Evolutionary conservation across 2,888 invertebrate genomes (phyloP).

Genomic region (Ophioninae sp.): DNA sequence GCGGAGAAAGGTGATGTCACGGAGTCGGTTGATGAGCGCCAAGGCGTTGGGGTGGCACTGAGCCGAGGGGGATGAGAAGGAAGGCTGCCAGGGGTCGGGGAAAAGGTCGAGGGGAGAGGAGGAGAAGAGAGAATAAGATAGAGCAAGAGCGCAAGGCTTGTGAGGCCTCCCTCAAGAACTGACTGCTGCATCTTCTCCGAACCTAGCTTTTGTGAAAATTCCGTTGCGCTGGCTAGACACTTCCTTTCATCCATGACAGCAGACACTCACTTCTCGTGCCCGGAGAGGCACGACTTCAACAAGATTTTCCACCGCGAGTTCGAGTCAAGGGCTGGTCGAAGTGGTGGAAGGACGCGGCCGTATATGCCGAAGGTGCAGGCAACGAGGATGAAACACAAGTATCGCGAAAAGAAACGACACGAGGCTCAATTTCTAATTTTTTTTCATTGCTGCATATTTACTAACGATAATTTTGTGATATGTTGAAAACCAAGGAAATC

Average conservation of each 20-base stretch:
- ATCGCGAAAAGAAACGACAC: constrained; percentile 23
- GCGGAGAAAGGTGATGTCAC: constrained; percentile 42
- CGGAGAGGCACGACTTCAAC: constrained; percentile 56
- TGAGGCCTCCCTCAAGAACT: constrained; percentile 71
- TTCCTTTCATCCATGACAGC: constrained; percentile 76
- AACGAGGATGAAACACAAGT: constrained; percentile 21
- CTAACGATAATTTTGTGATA: constrained; percentile 9
- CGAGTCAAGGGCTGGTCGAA: constrained; percentile 35
- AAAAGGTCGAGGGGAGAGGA: constrained; percentile 40
- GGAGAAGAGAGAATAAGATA: constrained; percentile 60
- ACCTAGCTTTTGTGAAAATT: constrained; percentile 73
- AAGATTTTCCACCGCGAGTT: constrained; percentile 57
- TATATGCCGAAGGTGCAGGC: constrained; percentile 30
- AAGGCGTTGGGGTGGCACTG: constrained; percentile 13
- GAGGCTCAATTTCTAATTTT: constrained; percentile 64
- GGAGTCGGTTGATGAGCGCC: constrained; percentile 63
- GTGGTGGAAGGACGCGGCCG: constrained; percentile 37
- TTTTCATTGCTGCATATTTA: constrained; percentile 59
- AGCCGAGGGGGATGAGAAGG: constrained; percentile 31
- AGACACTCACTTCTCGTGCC: constrained; percentile 68
- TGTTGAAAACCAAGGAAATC: constrained; percentile 15
- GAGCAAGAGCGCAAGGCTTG: constrained; percentile 65
- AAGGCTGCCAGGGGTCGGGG: constrained; percentile 12
- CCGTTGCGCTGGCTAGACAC: constrained; percentile 78
- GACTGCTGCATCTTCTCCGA: constrained; percentile 71